Evolutionary conservation across 2,113 vertebrate genomes (phyloP).

Genomic region (Percina caprodes): DNA sequence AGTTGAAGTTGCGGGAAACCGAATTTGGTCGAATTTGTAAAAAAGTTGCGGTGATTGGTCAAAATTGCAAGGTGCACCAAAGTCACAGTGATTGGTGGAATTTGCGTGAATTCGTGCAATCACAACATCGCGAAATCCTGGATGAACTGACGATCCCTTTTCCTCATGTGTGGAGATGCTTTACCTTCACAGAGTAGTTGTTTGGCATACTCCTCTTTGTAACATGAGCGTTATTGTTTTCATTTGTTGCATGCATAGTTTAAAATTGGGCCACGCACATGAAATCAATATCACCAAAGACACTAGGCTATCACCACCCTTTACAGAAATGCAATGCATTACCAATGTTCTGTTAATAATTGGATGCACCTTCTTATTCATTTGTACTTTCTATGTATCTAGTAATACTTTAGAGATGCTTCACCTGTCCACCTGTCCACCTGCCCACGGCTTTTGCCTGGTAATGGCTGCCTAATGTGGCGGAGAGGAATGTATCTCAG

Average conservation of each 20-base stretch:
- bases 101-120: no score
- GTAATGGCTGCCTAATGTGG: conserved; percentile 60
- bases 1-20: no score
- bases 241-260: conserved; percentile 13
- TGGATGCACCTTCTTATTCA: conserved; percentile 38
- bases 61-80: no score
- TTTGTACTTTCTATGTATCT: conserved; percentile 43
- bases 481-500: conserved; percentile 56
- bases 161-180: neutral
- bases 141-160: neutral
- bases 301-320: conserved; percentile 4
- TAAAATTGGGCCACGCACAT: conserved; percentile 5
- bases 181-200: neutral
- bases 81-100: no score
- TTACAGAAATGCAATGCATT: conserved; percentile 34
- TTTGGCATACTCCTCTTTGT: conserved; percentile 6
- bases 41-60: no score
- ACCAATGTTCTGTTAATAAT: conserved; percentile 38
- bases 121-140: no score
- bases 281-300: conserved; percentile 24
- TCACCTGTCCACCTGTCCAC: conserved; percentile 61
- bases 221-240: neutral
- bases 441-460: conserved; percentile 39
- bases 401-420: conserved; percentile 44
- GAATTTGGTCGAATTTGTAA: no score